Evolutionary conservation across 2,113 vertebrate genomes (phyloP).

Genomic region (Indicator maculatus): DNA sequence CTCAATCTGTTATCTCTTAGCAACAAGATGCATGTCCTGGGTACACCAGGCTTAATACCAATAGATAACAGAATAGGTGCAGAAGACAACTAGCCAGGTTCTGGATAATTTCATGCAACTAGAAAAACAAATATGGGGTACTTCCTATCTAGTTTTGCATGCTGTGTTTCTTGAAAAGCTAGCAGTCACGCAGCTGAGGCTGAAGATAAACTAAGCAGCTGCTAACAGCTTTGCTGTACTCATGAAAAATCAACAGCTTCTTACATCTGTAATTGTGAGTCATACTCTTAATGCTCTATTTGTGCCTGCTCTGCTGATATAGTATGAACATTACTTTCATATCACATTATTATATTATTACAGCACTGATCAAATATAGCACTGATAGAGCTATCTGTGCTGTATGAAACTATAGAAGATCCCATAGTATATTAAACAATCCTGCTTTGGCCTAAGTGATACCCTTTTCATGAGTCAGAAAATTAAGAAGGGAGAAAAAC

Average conservation of each 20-base stretch:
- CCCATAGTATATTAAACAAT: background rate
- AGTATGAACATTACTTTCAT: background rate
- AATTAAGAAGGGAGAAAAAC: background rate
- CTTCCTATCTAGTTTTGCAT: background rate
- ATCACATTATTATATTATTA: background rate
- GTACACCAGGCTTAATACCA: background rate
- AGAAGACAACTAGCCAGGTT: background rate
- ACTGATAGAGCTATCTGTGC: background rate
- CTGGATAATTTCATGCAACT: background rate
- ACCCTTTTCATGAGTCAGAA: background rate
- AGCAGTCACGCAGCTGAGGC: background rate
- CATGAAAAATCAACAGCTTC: constrained; percentile 14
- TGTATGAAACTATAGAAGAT: background rate
- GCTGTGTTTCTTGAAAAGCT: background rate
- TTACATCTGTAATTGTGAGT: background rate
- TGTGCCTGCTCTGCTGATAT: background rate
- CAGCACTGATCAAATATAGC: background rate
- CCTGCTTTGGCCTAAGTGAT: background rate
- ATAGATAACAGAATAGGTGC: background rate
- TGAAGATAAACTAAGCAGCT: constrained; percentile 1
- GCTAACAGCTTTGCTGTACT: constrained; percentile 5
- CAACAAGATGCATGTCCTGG: background rate
- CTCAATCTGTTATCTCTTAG: background rate
- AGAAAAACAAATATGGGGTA: background rate
- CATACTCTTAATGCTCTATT: background rate